Evolutionary conservation across 2,113 vertebrate genomes (phyloP).

Genomic region (Gopherus evgoodei): DNA sequence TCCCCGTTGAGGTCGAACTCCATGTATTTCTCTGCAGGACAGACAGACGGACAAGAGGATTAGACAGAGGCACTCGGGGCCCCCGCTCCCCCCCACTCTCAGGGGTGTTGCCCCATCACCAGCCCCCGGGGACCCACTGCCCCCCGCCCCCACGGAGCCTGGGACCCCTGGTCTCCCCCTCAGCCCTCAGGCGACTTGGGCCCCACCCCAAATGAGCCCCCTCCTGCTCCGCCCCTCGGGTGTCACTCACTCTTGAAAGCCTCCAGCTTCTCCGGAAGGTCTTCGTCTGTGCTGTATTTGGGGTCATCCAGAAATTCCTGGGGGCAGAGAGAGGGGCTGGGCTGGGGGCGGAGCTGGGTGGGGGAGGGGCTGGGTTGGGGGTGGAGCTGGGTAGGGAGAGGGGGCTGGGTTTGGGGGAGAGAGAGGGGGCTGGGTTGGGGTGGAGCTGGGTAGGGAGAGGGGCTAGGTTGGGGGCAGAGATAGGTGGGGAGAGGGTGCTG

Average conservation of each 20-base stretch:
- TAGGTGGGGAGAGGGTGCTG: no score
- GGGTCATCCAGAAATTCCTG: constrained; percentile 84
- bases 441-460: no score
- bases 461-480: no score
- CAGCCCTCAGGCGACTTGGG: no score
- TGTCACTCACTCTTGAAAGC: constrained; percentile 81
- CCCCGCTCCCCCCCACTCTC: not conserved
- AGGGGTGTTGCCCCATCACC: not conserved
- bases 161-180: not conserved
- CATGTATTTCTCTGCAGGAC: constrained; percentile 86
- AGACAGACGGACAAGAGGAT: not conserved
- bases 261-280: constrained; percentile 81
- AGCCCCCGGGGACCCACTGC: not conserved
- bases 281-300: constrained; percentile 82
- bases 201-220: not conserved
- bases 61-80: no score
- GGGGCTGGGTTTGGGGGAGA: no score
- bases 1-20: constrained; percentile 88
- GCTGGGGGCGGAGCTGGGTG: not conserved
- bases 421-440: no score
- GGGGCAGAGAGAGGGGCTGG: not conserved
- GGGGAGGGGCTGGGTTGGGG: no score
- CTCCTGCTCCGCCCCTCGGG: not conserved
- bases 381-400: no score
- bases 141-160: no score